These are phyloP conservation scores for Porphyrio hochstetteri DNA, from an alignment of 2,113 vertebrate species.

Conservation along the genomic window DNA sequence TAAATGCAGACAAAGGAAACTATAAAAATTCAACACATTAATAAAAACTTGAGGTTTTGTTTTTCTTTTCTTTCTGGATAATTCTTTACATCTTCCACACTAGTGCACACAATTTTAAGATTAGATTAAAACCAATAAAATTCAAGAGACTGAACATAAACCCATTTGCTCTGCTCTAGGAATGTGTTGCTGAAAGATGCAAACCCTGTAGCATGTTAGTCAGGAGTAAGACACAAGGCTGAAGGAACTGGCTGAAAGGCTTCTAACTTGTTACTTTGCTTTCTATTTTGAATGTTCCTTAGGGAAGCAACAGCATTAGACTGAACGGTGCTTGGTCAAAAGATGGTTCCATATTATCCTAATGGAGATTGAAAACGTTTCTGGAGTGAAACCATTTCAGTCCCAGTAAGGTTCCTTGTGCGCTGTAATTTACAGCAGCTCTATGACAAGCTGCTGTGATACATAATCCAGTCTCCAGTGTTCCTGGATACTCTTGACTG, in stretches of 20 bases:
- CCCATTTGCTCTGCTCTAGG: slow-evolving; percentile 32
- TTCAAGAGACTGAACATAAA: not conserved
- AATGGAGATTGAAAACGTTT: not conserved
- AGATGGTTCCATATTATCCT: not conserved
- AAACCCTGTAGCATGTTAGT: slow-evolving; percentile 23
- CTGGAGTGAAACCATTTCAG: not conserved
- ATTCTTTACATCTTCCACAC: not conserved
- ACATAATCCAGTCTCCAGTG: not conserved
- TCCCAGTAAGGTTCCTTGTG: not conserved
- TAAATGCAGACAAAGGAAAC: slow-evolving; percentile 11
- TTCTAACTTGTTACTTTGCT: not conserved
- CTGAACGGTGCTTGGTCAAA: not conserved
- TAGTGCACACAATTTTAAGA: not conserved
- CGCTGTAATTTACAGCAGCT: not conserved
- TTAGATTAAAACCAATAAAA: not conserved
- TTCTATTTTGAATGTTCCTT: not conserved
- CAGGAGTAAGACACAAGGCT: not conserved
- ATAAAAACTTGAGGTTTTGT: slow-evolving; percentile 14
- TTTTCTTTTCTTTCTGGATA: slow-evolving; percentile 4
- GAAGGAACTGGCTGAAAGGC: not conserved
- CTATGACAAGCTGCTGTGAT: not conserved
- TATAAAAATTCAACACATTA: slow-evolving; percentile 11
- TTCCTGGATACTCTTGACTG: not conserved
- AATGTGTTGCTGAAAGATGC: slow-evolving; percentile 45
- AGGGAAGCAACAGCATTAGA: not conserved